Conservation (phyloP, 37 sponge, comb jelly and placozoan genomes). For the Eunapius fragilis region DNA sequence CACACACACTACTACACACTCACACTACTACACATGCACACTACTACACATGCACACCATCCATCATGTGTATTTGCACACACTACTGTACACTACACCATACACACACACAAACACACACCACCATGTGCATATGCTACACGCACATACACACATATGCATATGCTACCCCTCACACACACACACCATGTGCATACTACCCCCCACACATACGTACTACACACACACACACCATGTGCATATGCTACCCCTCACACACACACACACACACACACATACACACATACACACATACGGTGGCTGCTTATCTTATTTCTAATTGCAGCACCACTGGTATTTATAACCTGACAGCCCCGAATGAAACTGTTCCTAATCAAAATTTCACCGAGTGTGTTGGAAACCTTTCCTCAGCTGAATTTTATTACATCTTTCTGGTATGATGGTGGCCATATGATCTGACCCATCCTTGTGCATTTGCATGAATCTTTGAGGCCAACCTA, state of each 20-base stretch:
- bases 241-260: no score
- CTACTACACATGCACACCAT: not conserved
- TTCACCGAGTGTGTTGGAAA: slow-evolving; percentile 23
- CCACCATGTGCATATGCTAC: not conserved
- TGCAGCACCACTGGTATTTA: not conserved
- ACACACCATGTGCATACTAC: no score
- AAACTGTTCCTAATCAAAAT: not conserved
- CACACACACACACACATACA: slow-evolving; percentile 7
- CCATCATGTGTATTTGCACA: no score
- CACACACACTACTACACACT: no score
- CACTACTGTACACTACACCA: no score
- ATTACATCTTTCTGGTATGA: slow-evolving; percentile 54
- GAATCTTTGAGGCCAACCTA: no score
- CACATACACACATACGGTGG: not conserved
- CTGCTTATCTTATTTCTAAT: not conserved
- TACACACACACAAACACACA: no score
- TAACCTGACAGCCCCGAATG: not conserved
- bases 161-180: slow-evolving; percentile 11
- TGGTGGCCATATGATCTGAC: not conserved
- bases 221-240: not conserved
- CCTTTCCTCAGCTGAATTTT: not conserved
- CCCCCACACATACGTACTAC: no score
- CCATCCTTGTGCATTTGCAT: no score
- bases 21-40: not conserved
- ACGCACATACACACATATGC: not conserved